phyloP scores from a whole-genome alignment of 2,113 vertebrate genomes.

The Ariopsis seemanni region DNA sequence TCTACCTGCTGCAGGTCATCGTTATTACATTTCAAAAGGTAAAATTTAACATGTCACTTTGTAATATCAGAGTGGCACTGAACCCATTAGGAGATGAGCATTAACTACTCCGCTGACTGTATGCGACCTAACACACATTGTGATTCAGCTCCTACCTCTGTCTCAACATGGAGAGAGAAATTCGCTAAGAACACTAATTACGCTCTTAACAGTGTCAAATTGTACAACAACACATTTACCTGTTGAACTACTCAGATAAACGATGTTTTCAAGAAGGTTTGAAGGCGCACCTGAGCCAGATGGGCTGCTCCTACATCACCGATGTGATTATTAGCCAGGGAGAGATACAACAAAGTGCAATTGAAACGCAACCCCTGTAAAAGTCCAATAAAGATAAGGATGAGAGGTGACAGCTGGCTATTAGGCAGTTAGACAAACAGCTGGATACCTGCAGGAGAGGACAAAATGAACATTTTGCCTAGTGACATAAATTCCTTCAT shows the following conservation, averaged over 20 bases:
- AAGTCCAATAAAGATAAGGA: neutral
- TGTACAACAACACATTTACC: no score
- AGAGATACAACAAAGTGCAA: constrained; percentile 79
- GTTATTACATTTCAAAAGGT: neutral
- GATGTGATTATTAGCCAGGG: constrained; percentile 80
- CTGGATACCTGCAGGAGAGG: neutral
- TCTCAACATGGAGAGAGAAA: neutral
- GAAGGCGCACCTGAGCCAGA: constrained; percentile 73
- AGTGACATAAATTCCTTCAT: neutral
- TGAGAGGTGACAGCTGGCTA: neutral
- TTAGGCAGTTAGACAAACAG: neutral
- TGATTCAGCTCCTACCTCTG: neutral
- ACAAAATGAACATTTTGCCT: neutral
- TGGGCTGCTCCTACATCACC: constrained; percentile 76
- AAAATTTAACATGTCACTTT: neutral
- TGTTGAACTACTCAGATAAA: no score
- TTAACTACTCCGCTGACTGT: neutral
- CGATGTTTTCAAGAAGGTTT: neutral
- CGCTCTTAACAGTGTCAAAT: neutral
- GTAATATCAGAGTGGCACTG: neutral
- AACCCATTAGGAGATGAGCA: neutral
- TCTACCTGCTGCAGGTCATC: neutral
- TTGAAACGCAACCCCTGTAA: constrained; percentile 83
- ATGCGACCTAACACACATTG: neutral
- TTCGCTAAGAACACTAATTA: neutral